phyloP scores from a whole-genome alignment of 2,888 invertebrate species.

The Heteropelma amictum region DNA sequence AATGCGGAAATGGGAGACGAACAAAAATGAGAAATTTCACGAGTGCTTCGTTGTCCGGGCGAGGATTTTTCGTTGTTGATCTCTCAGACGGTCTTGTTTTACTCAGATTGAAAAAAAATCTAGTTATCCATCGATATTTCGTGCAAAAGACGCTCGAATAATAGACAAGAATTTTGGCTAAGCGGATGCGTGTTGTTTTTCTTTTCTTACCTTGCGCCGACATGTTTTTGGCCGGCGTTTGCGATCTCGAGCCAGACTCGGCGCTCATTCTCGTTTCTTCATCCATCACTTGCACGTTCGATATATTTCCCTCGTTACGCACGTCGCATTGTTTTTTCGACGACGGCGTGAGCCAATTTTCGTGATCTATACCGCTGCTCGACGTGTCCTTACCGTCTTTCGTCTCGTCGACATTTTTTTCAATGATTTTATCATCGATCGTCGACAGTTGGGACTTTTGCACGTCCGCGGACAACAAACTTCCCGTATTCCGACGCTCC shows the following conservation, averaged over 20 bases:
- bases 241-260: slow-evolving; percentile 74
- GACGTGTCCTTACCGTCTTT: slow-evolving; percentile 62
- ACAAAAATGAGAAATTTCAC: too few species aligned
- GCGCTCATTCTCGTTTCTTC: slow-evolving; percentile 81
- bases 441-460: slow-evolving; percentile 45
- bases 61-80: too few species aligned
- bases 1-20: too few species aligned
- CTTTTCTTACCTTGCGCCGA: slow-evolving; percentile 67
- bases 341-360: slow-evolving; percentile 74
- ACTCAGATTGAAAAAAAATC: too few species aligned
- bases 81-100: too few species aligned
- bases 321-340: slow-evolving; percentile 67
- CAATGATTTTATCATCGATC: slow-evolving; percentile 54
- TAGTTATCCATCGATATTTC: too few species aligned
- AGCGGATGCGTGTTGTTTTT: neutral
- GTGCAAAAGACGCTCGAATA: neutral
- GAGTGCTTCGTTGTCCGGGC: too few species aligned
- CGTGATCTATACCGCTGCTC: slow-evolving; percentile 56
- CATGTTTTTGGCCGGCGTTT: slow-evolving; percentile 75
- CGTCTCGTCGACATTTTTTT: slow-evolving; percentile 53
- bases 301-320: slow-evolving; percentile 67
- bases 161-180: neutral
- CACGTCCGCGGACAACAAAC: neutral
- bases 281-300: slow-evolving; percentile 78
- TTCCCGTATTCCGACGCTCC: slow-evolving; percentile 35